Conservation (phyloP, 2,888 invertebrate genomes). For the Megastigmus dorsalis region DNA sequence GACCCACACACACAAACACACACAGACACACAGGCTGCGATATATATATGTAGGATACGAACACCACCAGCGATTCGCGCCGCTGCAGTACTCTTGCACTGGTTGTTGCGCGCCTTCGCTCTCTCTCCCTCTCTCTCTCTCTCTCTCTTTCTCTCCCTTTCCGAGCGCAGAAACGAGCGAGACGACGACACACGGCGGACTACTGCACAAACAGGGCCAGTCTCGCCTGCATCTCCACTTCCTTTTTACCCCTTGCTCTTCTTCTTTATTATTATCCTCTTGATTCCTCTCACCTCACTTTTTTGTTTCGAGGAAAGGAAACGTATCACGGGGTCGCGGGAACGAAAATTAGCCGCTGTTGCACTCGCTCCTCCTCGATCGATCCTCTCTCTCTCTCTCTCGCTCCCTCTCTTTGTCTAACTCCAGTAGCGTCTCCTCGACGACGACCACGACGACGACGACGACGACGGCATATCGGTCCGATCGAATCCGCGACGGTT, state of each 20-base stretch:
- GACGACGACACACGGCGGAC: background rate
- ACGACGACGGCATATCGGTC: constrained; percentile 37
- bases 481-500: constrained; percentile 31
- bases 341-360: background rate
- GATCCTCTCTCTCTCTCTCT: constrained; percentile 20
- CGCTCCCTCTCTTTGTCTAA: constrained; percentile 24
- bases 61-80: constrained; percentile 6
- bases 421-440: constrained; percentile 37
- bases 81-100: constrained; percentile 35
- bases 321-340: background rate
- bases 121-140: constrained; percentile 2
- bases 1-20: background rate
- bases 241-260: too few species aligned
- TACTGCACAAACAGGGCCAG: background rate
- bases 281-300: too few species aligned
- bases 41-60: background rate
- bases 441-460: constrained; percentile 42
- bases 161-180: background rate
- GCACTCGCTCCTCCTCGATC: background rate
- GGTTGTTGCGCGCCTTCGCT: constrained; percentile 9
- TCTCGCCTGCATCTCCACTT: background rate
- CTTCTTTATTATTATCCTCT: background rate
- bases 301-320: background rate
- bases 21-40: background rate
- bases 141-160: constrained; percentile 1